Percentiles rank a stretch among this genome's conserved stretches.
phyloP scores from a whole-genome alignment of 2,888 invertebrate species.

The Chrysolina haemoptera region DNA sequence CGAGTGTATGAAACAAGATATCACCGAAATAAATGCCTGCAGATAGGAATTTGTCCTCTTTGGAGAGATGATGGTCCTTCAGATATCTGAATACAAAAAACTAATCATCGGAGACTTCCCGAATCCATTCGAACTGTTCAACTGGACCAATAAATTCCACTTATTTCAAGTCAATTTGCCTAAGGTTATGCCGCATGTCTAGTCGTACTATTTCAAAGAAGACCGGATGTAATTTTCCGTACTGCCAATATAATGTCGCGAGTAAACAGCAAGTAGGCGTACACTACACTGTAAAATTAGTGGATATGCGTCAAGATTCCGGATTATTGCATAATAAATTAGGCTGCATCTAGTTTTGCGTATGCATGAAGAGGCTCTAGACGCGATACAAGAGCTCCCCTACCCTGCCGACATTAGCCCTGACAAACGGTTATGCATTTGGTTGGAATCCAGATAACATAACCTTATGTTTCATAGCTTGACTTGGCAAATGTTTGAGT shows the following conservation, averaged over 20 bases:
- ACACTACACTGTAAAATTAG: constrained; percentile 58
- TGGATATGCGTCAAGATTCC: constrained; percentile 49
- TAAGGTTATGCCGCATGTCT: constrained; percentile 56
- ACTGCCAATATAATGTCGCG: constrained; percentile 65
- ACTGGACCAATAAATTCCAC: constrained; percentile 50
- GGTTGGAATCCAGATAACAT: constrained; percentile 69
- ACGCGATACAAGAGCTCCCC: constrained; percentile 33
- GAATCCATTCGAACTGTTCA: not conserved
- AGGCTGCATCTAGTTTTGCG: constrained; percentile 45
- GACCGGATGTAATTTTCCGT: constrained; percentile 60
- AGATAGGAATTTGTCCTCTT: too few species aligned
- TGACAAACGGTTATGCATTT: constrained; percentile 71
- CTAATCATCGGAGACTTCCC: constrained; percentile 11
- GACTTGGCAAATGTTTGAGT: constrained; percentile 60
- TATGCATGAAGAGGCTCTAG: constrained; percentile 55
- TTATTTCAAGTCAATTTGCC: constrained; percentile 61
- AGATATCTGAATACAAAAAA: constrained; percentile 1
- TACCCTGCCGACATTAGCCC: constrained; percentile 65
- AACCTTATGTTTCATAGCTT: constrained; percentile 67
- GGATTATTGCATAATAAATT: constrained; percentile 64
- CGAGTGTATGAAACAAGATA: too few species aligned
- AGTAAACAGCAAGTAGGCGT: constrained; percentile 59
- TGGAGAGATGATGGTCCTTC: not conserved
- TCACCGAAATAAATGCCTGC: too few species aligned
- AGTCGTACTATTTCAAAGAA: constrained; percentile 61